A percentile compares a stretch with the other conserved stretches of the same genome.
Evolutionary conservation across 2,113 vertebrate species (phyloP).

Genomic region (Trachemys scripta): DNA sequence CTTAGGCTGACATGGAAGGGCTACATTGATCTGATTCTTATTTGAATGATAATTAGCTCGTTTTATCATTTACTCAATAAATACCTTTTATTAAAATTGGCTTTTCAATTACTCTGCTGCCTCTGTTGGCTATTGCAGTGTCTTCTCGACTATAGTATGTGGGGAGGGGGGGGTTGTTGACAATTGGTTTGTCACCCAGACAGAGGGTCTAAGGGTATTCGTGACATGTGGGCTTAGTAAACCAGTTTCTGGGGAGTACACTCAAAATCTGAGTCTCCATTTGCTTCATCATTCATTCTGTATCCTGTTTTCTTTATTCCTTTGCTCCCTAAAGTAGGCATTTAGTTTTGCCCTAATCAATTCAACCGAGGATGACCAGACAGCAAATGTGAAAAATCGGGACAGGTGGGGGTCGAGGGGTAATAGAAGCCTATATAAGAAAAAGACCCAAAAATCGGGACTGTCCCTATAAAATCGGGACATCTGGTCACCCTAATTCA

Average conservation of each 20-base stretch:
- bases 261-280: rapidly evolving
- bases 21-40: conserved; percentile 18
- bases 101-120: background rate
- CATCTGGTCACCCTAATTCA: rapidly evolving
- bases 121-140: background rate
- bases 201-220: background rate
- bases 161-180: background rate
- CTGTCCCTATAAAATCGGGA: too few species aligned
- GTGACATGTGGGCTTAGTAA: background rate
- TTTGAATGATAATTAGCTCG: background rate
- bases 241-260: background rate
- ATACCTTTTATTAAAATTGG: conserved; percentile 1
- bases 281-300: background rate
- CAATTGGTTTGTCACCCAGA: background rate
- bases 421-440: too few species aligned
- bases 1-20: conserved; percentile 34
- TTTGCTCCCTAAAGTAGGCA: background rate
- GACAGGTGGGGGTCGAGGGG: too few species aligned
- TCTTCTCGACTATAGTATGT: background rate
- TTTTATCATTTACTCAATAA: conserved; percentile 39
- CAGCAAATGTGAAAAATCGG: too few species aligned
- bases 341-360: background rate
- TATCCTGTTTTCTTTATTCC: background rate
- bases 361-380: rapidly evolving
- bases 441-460: too few species aligned